phyloP scores from a whole-genome alignment of 2,888 invertebrate genomes.

The Eupithecia pulchellata region DNA sequence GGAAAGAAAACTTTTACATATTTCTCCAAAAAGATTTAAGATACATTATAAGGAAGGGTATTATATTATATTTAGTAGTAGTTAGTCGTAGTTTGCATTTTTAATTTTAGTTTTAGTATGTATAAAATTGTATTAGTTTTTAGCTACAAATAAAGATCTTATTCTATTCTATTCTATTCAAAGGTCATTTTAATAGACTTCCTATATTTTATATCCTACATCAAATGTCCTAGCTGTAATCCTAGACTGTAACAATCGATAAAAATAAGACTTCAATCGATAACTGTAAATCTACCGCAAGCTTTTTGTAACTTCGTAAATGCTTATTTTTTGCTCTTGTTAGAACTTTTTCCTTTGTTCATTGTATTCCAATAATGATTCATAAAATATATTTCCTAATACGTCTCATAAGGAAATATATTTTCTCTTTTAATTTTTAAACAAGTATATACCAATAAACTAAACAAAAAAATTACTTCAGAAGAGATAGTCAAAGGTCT shows the following conservation, averaged over 20 bases:
- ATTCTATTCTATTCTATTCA: no score
- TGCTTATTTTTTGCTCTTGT: constrained; percentile 8
- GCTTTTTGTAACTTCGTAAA: constrained; percentile 22
- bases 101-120: no score
- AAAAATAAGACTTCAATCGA: constrained; percentile 29
- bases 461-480: no score
- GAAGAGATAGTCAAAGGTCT: no score
- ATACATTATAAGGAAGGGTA: no score
- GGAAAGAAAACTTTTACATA: not conserved
- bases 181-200: not conserved
- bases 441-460: no score
- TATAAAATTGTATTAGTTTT: no score
- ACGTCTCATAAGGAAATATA: no score
- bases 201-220: not conserved
- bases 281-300: constrained; percentile 49
- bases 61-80: no score
- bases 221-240: constrained; percentile 19
- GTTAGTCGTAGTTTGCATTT: no score
- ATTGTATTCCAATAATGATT: not conserved
- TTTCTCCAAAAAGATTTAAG: not conserved
- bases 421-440: not conserved
- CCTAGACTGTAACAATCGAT: constrained; percentile 20
- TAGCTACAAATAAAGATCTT: no score
- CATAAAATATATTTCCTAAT: not conserved
- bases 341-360: not conserved